Percentiles rank a stretch among this genome's conserved stretches.
Evolutionary conservation across 2,888 invertebrate species (phyloP).

Genomic region (Sturmia bella): DNA sequence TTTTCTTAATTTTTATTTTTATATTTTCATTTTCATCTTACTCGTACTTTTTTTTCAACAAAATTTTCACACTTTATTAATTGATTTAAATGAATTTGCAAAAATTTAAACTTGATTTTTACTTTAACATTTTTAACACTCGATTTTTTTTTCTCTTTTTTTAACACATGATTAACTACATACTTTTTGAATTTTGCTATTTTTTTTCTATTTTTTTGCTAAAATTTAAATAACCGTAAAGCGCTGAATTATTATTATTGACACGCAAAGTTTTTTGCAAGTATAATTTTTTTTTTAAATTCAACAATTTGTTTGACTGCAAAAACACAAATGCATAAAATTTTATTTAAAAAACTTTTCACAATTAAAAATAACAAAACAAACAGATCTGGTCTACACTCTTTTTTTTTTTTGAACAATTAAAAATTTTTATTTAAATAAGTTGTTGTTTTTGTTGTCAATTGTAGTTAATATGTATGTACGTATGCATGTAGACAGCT

Average conservation of each 20-base stretch:
- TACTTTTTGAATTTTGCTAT: slow-evolving; percentile 25
- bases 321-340: slow-evolving; percentile 31
- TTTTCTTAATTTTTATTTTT: slow-evolving; percentile 2
- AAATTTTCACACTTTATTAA: slow-evolving; percentile 53
- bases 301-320: slow-evolving; percentile 38
- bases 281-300: slow-evolving; percentile 1
- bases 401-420: slow-evolving; percentile 36
- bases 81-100: slow-evolving; percentile 21
- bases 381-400: slow-evolving; percentile 8
- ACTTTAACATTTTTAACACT: slow-evolving; percentile 14
- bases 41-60: slow-evolving; percentile 26
- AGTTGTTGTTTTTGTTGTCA: slow-evolving; percentile 24
- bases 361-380: slow-evolving; percentile 28
- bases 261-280: slow-evolving; percentile 51
- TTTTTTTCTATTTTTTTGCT: slow-evolving; percentile 38
- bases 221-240: slow-evolving; percentile 59
- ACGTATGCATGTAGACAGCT: slow-evolving; percentile 17
- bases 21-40: slow-evolving; percentile 45
- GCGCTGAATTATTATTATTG: slow-evolving; percentile 33
- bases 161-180: slow-evolving; percentile 35
- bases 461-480: slow-evolving; percentile 3
- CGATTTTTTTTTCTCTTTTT: background rate
- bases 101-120: background rate
- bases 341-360: slow-evolving; percentile 19
- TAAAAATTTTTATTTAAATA: background rate